phyloP scores from a whole-genome alignment of 1,140 invertebrate species.

The Drosophila guanche region DNA sequence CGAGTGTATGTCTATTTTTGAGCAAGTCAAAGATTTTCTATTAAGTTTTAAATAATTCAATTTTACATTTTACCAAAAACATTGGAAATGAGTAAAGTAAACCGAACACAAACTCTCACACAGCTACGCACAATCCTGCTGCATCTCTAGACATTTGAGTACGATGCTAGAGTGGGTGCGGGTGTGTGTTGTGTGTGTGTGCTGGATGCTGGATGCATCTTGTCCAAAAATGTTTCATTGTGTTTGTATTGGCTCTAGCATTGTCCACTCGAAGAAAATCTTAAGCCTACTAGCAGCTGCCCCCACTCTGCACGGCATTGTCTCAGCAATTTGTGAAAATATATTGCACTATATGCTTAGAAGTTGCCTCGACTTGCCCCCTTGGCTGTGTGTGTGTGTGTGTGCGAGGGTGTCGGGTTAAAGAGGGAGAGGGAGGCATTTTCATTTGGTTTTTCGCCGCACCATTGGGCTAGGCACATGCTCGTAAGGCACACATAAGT shows the following conservation, averaged over 20 bases:
- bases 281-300: slow-evolving; percentile 68
- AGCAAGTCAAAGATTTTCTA: slow-evolving; percentile 81
- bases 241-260: slow-evolving; percentile 71
- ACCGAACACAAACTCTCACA: slow-evolving; percentile 43
- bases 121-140: slow-evolving; percentile 33
- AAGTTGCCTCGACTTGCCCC: slow-evolving; percentile 19
- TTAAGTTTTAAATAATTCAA: slow-evolving; percentile 82
- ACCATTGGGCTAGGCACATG: slow-evolving; percentile 21
- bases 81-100: slow-evolving; percentile 80
- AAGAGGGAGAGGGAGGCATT: slow-evolving; percentile 40
- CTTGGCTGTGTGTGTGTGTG: slow-evolving; percentile 4
- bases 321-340: slow-evolving; percentile 63
- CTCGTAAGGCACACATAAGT: slow-evolving; percentile 31
- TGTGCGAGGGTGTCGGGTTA: background rate
- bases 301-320: slow-evolving; percentile 30
- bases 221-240: slow-evolving; percentile 80
- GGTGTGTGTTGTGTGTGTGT: slow-evolving; percentile 29
- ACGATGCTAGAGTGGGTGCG: background rate
- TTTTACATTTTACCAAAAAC: slow-evolving; percentile 81
- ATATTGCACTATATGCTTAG: slow-evolving; percentile 63
- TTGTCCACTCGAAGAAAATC: slow-evolving; percentile 72
- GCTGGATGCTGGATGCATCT: slow-evolving; percentile 61
- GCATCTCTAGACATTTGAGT: slow-evolving; percentile 44
- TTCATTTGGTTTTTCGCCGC: slow-evolving; percentile 73
- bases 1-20: slow-evolving; percentile 51